These are phyloP conservation scores for Nannoperca australis DNA, from an alignment of 2,797 vertebrate species.

Conservation along the genomic window DNA sequence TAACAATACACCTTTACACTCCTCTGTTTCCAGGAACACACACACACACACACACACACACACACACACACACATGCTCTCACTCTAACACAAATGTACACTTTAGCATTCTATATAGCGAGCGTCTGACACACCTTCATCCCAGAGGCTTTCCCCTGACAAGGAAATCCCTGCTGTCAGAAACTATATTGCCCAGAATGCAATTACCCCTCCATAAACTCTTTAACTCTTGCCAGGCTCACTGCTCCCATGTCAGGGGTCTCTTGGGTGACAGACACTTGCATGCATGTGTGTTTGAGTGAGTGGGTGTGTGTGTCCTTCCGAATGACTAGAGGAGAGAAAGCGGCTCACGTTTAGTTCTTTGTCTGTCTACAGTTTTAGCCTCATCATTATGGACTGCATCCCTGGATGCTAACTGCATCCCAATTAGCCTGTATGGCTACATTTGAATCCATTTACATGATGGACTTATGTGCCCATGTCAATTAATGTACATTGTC, in stretches of 20 bases:
- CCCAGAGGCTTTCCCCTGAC: constrained; percentile 40
- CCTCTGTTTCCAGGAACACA: not conserved
- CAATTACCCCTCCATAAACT: constrained; percentile 36
- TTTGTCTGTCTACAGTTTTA: not conserved
- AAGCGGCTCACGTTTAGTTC: not conserved
- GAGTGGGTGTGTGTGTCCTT: constrained; percentile 3
- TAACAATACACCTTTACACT: constrained; percentile 2
- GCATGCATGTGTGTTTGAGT: constrained; percentile 8
- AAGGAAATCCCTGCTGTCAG: constrained; percentile 53
- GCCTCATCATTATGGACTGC: not conserved
- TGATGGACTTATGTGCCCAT: too few species aligned
- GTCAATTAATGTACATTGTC: too few species aligned
- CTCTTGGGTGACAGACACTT: constrained; percentile 10
- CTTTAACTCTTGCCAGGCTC: constrained; percentile 17
- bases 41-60: not conserved
- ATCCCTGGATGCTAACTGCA: too few species aligned
- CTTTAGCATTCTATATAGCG: constrained; percentile 17
- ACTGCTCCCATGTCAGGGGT: constrained; percentile 1
- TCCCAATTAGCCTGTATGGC: too few species aligned
- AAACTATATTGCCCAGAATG: constrained; percentile 35
- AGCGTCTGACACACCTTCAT: constrained; percentile 29
- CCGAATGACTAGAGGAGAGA: not conserved
- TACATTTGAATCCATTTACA: too few species aligned
- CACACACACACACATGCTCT: not conserved
- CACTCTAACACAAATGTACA: constrained; percentile 25